Percentiles rank a stretch among this genome's conserved stretches.
These are phyloP conservation scores for Drosophila imparisetae DNA, from an alignment of 2,888 invertebrate species.

Conservation along the genomic window DNA sequence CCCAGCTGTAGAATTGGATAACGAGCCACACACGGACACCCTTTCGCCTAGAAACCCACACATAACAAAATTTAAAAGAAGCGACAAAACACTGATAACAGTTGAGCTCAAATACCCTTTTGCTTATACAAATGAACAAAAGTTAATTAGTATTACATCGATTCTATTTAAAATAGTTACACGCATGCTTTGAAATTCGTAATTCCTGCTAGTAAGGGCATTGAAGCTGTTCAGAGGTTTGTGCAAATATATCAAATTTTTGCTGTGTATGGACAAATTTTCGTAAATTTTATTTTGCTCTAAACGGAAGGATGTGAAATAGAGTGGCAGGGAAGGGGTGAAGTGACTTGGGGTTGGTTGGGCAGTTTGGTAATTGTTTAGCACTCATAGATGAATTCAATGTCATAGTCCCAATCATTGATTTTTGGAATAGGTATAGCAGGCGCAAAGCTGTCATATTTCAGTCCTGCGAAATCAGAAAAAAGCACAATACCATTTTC, in stretches of 20 bases:
- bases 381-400: neutral
- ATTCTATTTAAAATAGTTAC: neutral
- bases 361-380: constrained; percentile 15
- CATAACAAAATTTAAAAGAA: constrained; percentile 3
- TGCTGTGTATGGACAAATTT: constrained; percentile 30
- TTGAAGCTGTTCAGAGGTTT: neutral
- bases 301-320: neutral
- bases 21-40: constrained; percentile 1
- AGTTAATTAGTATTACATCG: neutral
- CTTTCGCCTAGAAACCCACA: neutral
- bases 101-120: neutral
- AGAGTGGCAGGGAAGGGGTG: neutral
- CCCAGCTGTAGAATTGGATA: constrained; percentile 43
- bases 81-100: neutral
- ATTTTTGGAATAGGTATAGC: neutral
- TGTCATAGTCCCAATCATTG: neutral
- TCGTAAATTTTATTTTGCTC: constrained; percentile 25
- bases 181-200: neutral
- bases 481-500: constrained; percentile 13
- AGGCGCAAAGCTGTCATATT: neutral
- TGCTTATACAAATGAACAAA: neutral
- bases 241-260: constrained; percentile 33
- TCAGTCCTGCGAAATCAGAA: constrained; percentile 7
- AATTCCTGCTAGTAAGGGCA: neutral
- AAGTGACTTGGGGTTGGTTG: too few relatives aligned